Base-by-base conservation (phyloP, 2,888 invertebrate genomes). In the Tetheella fluctuosa region DNA sequence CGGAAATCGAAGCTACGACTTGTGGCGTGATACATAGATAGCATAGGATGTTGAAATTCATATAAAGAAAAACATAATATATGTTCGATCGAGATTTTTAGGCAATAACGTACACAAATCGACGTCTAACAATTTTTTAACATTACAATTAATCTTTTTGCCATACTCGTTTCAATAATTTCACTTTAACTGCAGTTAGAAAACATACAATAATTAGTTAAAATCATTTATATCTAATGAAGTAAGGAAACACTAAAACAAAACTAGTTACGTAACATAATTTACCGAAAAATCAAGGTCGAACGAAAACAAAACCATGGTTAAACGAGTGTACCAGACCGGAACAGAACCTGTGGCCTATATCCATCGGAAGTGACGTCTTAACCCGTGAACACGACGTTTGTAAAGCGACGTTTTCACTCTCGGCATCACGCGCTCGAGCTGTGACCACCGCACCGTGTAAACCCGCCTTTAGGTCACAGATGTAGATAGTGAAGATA, bases 341-440 rank as follows among this genome's bases (percentile, higher is more conserved):
- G 83, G 84, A 83, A 86, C 90, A 70, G 74, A 77, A 77, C 82
- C 79, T 69, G 80, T 76, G 79, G 79, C 85, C 83, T 83, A 84
- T 85, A 80, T 86, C 78, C 81, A 80, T 64, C 79, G 91, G 91
- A 90, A 85, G 76, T 86, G 83, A 85, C 87, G 88, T 81, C 79
- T 77, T 68, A 71, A 53, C 7, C 69, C 69, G 65, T 74, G 75
- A 68, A 74, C 63, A 68, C 69, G 68, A 69, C 71, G 63, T 37
- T 63, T 61, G 64, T 73, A 75, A 75, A 69, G 71, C 64, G 23
- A 66, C 55, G 82, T 84, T 90, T 90, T 92, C 90, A 89, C 91
- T 90, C 82, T 91, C 90, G 73, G 68, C 69, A 77, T 74, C 82
- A 89, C 82, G 77, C 86, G 84, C 75, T 82, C 80, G 67, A 76